phyloP scores from a whole-genome alignment of 2,797 vertebrate genomes.

The Micropoecilia bifurca region DNA sequence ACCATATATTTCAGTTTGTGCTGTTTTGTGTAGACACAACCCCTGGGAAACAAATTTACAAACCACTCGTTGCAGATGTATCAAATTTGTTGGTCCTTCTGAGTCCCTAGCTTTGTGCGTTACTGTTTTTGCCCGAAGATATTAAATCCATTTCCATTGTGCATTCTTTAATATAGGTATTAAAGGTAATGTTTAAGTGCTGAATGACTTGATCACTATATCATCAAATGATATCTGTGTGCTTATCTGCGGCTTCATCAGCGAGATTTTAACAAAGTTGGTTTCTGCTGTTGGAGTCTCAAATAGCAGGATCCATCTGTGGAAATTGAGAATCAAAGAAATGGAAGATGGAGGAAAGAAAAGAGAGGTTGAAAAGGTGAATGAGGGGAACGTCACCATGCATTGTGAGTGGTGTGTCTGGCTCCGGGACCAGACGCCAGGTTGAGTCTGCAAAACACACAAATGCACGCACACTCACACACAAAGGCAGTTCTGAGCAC shows the following conservation, averaged over 20 bases:
- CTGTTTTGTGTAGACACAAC: not conserved
- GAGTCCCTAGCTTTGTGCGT: not conserved
- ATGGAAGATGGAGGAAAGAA: slow-evolving; percentile 59
- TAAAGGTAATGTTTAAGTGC: not conserved
- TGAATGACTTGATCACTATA: slow-evolving; percentile 37
- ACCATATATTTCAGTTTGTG: not conserved
- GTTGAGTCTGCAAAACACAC: slow-evolving; percentile 52
- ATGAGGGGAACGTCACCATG: slow-evolving; percentile 57
- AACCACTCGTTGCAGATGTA: not conserved
- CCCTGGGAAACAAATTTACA: not conserved
- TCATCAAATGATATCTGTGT: slow-evolving; percentile 43
- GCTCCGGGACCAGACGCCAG: slow-evolving; percentile 70
- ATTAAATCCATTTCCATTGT: not conserved
- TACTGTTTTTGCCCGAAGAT: not conserved
- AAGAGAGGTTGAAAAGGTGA: slow-evolving; percentile 68
- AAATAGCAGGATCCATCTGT: slow-evolving; percentile 53
- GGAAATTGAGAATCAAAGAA: slow-evolving; percentile 62
- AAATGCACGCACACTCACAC: slow-evolving; percentile 24
- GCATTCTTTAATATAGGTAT: not conserved
- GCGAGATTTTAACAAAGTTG: slow-evolving; percentile 52
- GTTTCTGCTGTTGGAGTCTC: slow-evolving; percentile 41
- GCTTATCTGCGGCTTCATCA: slow-evolving; percentile 33
- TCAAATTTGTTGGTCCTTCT: not conserved
- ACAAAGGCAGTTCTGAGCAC: slow-evolving; percentile 34
- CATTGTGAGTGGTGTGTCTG: slow-evolving; percentile 68